A percentile compares a stretch with the other conserved stretches of the same genome.
Evolutionary conservation across 2,888 invertebrate species (phyloP).

Genomic region (Diarsia brunnea): DNA sequence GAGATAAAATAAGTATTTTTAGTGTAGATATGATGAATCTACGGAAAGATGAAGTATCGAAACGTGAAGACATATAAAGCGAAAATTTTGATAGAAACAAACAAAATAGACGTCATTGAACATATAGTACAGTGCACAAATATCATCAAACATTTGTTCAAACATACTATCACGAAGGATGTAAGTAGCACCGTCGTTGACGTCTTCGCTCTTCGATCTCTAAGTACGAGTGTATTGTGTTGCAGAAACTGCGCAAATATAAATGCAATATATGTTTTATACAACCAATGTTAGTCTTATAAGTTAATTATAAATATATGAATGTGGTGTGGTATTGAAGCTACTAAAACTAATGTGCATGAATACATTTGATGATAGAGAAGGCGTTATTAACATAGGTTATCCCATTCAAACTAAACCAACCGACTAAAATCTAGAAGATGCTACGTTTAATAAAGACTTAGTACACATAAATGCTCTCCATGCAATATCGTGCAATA

Average conservation of each 20-base stretch:
- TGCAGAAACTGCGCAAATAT: constrained; percentile 88
- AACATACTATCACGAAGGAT: constrained; percentile 86
- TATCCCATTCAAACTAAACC: constrained; percentile 28
- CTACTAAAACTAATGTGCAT: constrained; percentile 58
- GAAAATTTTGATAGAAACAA: constrained; percentile 41
- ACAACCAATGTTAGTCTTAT: constrained; percentile 71
- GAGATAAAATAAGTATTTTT: constrained; percentile 8
- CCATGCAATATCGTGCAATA: constrained; percentile 63
- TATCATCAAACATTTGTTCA: constrained; percentile 71
- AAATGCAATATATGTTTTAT: constrained; percentile 75
- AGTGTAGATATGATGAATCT: constrained; percentile 15
- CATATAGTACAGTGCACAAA: constrained; percentile 83
- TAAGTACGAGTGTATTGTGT: constrained; percentile 90
- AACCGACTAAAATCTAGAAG: constrained; percentile 40
- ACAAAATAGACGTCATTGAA: constrained; percentile 69
- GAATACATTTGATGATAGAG: constrained; percentile 40
- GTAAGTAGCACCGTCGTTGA: constrained; percentile 83
- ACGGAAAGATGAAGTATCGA: constrained; percentile 28
- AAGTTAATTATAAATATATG: constrained; percentile 52
- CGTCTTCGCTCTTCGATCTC: constrained; percentile 85
- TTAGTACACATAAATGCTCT: constrained; percentile 36
- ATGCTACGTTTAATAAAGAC: constrained; percentile 34
- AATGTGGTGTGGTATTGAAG: constrained; percentile 48
- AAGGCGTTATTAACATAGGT: constrained; percentile 21
- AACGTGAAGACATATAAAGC: constrained; percentile 56